These are phyloP conservation scores for Brachionus asplanchnoidis DNA, from an alignment of 1,140 invertebrate genomes.

Conservation along the genomic window DNA sequence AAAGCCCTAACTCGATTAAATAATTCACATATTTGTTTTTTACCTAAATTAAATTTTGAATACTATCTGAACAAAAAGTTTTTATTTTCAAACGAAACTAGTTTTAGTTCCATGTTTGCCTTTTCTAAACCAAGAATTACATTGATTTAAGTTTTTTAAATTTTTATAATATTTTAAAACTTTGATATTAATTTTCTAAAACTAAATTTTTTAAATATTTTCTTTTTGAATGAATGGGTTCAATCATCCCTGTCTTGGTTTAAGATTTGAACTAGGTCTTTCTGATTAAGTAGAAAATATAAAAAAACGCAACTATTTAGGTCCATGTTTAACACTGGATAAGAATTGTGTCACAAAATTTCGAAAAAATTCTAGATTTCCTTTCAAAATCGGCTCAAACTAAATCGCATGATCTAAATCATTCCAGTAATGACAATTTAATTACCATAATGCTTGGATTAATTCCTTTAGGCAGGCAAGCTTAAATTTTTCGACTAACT, in stretches of 20 bases:
- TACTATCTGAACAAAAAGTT: neutral
- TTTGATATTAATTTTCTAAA: too few species aligned
- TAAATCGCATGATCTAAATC: neutral
- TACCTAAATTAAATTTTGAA: neutral
- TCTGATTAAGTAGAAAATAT: too few species aligned
- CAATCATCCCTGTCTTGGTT: too few species aligned
- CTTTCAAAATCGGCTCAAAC: neutral
- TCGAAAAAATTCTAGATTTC: neutral
- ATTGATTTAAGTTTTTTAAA: too few species aligned
- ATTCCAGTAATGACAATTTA: neutral
- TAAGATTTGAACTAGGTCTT: too few species aligned
- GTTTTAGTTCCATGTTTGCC: neutral
- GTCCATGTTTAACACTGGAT: too few species aligned
- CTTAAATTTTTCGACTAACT: neutral
- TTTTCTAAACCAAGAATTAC: too few species aligned
- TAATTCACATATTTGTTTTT: neutral
- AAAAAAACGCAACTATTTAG: too few species aligned
- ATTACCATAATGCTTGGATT: neutral
- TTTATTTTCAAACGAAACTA: neutral
- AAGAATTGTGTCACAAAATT: too few species aligned
- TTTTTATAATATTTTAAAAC: too few species aligned
- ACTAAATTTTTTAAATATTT: too few species aligned
- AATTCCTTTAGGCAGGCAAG: neutral
- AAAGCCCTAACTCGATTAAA: neutral
- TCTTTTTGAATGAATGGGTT: too few species aligned